Evolutionary conservation across 1,140 invertebrate species (phyloP).

Genomic region (Leucophenga varia): DNA sequence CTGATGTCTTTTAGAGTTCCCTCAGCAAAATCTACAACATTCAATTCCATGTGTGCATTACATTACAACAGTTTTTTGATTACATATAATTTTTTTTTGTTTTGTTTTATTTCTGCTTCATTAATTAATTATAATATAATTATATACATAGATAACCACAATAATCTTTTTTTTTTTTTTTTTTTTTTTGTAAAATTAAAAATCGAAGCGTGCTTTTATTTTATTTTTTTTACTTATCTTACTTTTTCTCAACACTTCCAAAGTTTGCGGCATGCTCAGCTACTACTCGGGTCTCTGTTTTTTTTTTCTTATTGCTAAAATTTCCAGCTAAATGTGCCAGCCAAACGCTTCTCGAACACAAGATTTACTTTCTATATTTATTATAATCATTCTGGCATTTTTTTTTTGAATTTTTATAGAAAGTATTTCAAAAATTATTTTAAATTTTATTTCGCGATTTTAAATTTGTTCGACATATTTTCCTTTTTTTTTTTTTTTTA

Average conservation of each 20-base stretch:
- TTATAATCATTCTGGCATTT: slow-evolving; percentile 40
- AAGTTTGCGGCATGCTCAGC: slow-evolving; percentile 1
- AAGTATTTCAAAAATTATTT: too few relatives aligned
- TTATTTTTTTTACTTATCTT: slow-evolving; percentile 37
- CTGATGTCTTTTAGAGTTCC: slow-evolving; percentile 44
- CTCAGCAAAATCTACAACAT: too few relatives aligned
- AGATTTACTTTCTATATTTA: slow-evolving; percentile 30
- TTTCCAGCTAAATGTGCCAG: too few relatives aligned
- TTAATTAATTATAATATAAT: slow-evolving; percentile 56
- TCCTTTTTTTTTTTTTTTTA: slow-evolving; percentile 20
- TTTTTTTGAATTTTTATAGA: too few relatives aligned
- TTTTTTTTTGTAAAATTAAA: slow-evolving; percentile 42
- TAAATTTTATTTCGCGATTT: too few relatives aligned
- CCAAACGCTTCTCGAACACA: slow-evolving; percentile 24
- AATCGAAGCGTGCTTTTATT: slow-evolving; percentile 49
- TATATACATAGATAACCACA: slow-evolving; percentile 57
- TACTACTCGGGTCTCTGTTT: not conserved
- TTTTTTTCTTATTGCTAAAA: too few relatives aligned
- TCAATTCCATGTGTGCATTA: too few relatives aligned
- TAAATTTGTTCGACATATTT: slow-evolving; percentile 21
- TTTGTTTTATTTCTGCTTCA: slow-evolving; percentile 44
- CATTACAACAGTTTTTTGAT: slow-evolving; percentile 23
- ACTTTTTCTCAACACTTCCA: slow-evolving; percentile 43
- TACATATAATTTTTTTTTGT: slow-evolving; percentile 54
- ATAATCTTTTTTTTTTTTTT: slow-evolving; percentile 47